Evolutionary conservation across 1,140 invertebrate genomes (phyloP).

Genomic region (Solenopsis invicta): DNA sequence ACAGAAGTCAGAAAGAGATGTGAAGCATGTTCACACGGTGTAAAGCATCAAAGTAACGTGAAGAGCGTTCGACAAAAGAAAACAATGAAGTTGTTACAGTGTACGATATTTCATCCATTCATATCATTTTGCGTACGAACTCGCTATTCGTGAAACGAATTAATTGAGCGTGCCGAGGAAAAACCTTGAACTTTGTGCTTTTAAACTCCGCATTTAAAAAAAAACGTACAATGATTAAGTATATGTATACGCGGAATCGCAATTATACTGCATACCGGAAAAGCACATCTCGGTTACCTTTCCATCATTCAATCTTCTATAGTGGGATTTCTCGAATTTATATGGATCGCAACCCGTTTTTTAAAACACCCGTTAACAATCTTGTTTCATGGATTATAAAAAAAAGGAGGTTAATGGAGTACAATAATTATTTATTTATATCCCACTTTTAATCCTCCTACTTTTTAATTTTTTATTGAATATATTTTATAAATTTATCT

Average conservation of each 20-base stretch:
- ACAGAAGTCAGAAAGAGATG: neutral
- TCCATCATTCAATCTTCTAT: neutral
- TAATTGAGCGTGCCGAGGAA: neutral
- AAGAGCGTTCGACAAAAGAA: neutral
- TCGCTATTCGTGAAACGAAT: neutral
- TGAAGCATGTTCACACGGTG: neutral
- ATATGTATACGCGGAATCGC: neutral
- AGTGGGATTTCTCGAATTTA: too few species aligned
- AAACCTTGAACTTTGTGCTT: neutral
- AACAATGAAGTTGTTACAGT: neutral
- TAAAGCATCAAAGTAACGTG: neutral
- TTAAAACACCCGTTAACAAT: too few species aligned
- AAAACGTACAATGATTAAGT: neutral
- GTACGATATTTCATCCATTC: slow-evolving; percentile 29
- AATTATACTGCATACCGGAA: neutral
- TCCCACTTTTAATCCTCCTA: too few species aligned
- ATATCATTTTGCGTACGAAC: neutral
- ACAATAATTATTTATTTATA: too few species aligned
- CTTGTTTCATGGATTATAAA: too few species aligned
- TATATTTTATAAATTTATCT: too few species aligned
- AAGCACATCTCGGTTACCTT: slow-evolving; percentile 1
- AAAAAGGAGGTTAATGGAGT: too few species aligned
- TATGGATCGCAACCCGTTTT: too few species aligned
- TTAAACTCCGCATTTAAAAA: neutral
- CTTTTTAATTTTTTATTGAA: too few species aligned